Percentiles rank a stretch among this genome's conserved stretches.
phyloP scores from a whole-genome alignment of 2,797 vertebrate species.

The Todus mexicanus region DNA sequence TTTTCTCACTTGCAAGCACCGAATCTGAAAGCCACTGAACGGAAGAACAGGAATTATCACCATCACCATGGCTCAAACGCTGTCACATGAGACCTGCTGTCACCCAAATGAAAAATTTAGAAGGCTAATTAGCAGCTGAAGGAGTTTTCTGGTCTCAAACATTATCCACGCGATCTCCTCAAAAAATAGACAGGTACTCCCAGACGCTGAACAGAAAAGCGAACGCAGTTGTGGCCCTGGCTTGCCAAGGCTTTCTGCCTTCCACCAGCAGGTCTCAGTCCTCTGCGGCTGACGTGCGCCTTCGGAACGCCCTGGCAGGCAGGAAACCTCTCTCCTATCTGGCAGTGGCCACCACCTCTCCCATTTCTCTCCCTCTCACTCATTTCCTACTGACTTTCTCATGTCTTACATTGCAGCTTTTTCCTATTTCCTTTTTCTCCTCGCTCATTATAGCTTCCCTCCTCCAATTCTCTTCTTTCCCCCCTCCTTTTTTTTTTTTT shows the following conservation, averaged over 20 bases:
- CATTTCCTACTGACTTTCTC: conserved; percentile 31
- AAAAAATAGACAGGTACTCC: neutral
- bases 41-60: neutral
- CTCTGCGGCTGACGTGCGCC: neutral
- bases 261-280: neutral
- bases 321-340: conserved; percentile 49
- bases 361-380: neutral
- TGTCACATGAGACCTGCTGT: neutral
- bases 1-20: neutral
- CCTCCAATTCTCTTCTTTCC: neutral
- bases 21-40: neutral
- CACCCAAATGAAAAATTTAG: neutral
- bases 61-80: neutral
- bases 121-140: neutral
- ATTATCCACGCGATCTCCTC: neutral
- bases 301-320: neutral
- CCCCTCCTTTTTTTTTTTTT: neutral
- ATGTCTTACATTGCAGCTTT: conserved; percentile 44
- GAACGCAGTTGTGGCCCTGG: neutral
- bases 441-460: neutral
- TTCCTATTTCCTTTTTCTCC: conserved; percentile 45
- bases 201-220: neutral
- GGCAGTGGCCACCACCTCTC: conserved; percentile 2
- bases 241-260: neutral
- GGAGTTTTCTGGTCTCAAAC: neutral